A percentile compares a stretch with the other conserved stretches of the same genome.
Conservation (phyloP, 2,113 vertebrate species). For the Lampris megalopsis region DNA sequence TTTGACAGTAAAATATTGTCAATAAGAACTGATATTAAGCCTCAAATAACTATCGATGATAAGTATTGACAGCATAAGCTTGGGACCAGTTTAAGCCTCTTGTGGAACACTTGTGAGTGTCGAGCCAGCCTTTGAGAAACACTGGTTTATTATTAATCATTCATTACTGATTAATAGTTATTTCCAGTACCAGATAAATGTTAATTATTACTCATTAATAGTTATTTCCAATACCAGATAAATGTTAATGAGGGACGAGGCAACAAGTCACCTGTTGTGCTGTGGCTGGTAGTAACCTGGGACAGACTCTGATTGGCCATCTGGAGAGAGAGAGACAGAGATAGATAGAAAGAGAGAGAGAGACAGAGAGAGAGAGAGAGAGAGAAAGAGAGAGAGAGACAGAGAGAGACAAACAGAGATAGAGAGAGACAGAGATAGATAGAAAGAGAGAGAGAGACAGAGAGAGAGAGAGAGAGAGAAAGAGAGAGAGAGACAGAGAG, state of each 20-base stretch:
- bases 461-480: not conserved
- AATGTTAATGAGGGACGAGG: no score
- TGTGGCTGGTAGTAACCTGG: constrained; percentile 81
- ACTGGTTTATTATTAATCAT: not conserved
- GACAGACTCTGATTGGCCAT: constrained; percentile 81
- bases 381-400: constrained; percentile 23
- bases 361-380: constrained; percentile 1
- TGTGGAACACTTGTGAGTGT: constrained; percentile 33
- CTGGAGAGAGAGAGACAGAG: constrained; percentile 48
- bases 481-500: not conserved
- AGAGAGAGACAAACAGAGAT: not conserved
- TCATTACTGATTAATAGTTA: no score
- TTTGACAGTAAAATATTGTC: no score
- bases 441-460: no score
- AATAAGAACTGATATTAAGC: no score
- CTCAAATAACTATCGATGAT: no score
- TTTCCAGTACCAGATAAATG: not conserved
- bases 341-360: not conserved
- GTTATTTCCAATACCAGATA: not conserved
- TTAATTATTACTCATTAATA: not conserved
- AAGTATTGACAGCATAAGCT: constrained; percentile 18
- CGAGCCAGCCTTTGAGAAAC: constrained; percentile 14
- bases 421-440: no score
- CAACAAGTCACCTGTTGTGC: constrained; percentile 79
- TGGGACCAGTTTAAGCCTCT: constrained; percentile 50